Evolutionary conservation across 1,140 invertebrate genomes (phyloP).

Genomic region (Tachypleus tridentatus): DNA sequence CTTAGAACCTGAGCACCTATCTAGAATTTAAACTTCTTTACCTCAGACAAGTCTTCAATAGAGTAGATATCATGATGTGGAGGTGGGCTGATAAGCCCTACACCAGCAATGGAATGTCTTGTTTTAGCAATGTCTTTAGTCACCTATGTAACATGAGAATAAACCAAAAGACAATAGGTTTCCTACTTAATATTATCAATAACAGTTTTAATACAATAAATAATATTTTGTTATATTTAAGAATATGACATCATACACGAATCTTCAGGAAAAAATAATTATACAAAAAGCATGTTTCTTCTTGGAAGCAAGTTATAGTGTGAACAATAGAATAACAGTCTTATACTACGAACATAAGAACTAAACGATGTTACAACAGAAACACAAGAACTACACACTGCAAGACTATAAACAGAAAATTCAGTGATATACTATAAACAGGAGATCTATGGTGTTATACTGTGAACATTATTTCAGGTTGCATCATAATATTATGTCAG

Average conservation of each 20-base stretch:
- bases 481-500: too few relatives aligned
- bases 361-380: background rate
- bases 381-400: background rate
- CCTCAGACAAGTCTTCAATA: slow-evolving; percentile 94
- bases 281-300: background rate
- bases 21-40: slow-evolving; percentile 12
- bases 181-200: background rate
- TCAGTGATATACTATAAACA: slow-evolving; percentile 2
- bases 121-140: slow-evolving; percentile 90
- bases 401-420: background rate
- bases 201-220: background rate
- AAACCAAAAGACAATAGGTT: background rate
- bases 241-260: background rate
- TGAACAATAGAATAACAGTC: background rate
- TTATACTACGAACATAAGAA: background rate
- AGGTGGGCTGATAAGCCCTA: slow-evolving; percentile 96
- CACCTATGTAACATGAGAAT: slow-evolving; percentile 42
- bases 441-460: background rate
- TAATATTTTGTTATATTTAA: background rate
- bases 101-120: slow-evolving; percentile 87
- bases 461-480: too few relatives aligned
- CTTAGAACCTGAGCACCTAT: too few relatives aligned
- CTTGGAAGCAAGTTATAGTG: background rate
- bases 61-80: slow-evolving; percentile 99
- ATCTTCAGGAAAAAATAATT: slow-evolving; percentile 3